Conservation (phyloP, 1,140 invertebrate species). For the Orius insidiosus region DNA sequence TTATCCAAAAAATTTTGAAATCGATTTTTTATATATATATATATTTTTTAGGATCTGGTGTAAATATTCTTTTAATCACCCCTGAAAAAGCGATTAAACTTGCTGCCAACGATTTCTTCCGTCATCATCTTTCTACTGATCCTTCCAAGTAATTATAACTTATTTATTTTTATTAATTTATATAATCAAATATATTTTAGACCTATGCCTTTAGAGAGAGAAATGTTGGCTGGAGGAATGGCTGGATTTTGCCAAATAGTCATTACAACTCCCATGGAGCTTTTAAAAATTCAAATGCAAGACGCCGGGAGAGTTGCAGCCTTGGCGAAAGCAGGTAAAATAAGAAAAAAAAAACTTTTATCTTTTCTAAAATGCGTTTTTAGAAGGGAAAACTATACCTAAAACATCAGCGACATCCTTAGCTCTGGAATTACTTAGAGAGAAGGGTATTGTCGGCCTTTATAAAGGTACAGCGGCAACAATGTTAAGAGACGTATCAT, state of each 20-base stretch:
- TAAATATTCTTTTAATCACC: constrained; percentile 95
- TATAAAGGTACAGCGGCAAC: constrained; percentile 93
- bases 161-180: not conserved
- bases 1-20: too few species aligned
- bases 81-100: constrained; percentile 99
- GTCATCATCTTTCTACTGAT: constrained; percentile 52
- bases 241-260: constrained; percentile 97
- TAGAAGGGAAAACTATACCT: constrained; percentile 38
- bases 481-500: constrained; percentile 80
- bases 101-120: constrained; percentile 94
- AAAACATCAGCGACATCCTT: constrained; percentile 71
- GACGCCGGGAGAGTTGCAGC: constrained; percentile 80
- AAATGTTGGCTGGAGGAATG: constrained; percentile 83
- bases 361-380: too few species aligned
- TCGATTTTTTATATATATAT: too few species aligned
- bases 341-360: too few species aligned
- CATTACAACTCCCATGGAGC: constrained; percentile 97
- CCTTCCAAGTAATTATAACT: constrained; percentile 37
- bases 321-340: constrained; percentile 41
- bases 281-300: constrained; percentile 98
- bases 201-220: constrained; percentile 50
- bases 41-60: constrained; percentile 57
- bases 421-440: constrained; percentile 55
- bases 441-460: constrained; percentile 80
- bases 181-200: constrained; percentile 12